Conservation (phyloP, 2,113 vertebrate species). For the Alligator mississippiensis region DNA sequence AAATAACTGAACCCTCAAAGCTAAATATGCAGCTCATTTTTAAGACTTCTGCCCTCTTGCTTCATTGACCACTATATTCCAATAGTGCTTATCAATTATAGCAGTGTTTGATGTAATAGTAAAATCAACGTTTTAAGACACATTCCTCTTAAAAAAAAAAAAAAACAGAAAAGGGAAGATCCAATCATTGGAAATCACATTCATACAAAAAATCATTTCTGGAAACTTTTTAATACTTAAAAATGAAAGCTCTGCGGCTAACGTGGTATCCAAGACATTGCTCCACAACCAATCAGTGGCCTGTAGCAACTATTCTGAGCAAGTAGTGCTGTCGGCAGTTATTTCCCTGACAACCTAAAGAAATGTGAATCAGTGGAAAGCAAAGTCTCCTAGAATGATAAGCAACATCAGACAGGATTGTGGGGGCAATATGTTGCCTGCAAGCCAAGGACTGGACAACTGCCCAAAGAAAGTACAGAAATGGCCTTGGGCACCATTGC, state of each 20-base stretch:
- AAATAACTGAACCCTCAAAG: background rate
- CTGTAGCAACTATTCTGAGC: no score
- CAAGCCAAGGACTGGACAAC: no score
- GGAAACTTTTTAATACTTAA: background rate
- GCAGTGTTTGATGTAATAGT: background rate
- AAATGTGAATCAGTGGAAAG: no score
- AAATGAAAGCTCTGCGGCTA: background rate
- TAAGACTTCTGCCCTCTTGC: background rate
- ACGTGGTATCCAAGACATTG: background rate
- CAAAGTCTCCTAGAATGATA: no score
- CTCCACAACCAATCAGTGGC: no score
- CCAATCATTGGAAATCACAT: background rate
- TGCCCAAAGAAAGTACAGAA: background rate
- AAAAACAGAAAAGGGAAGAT: background rate
- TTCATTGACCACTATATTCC: conserved; percentile 23
- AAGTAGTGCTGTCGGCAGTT: no score
- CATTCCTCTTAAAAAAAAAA: background rate
- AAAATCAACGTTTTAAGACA: background rate
- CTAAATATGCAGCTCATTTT: conserved; percentile 7
- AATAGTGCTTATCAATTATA: background rate
- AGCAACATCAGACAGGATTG: no score
- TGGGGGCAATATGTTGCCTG: no score
- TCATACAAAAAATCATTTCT: background rate
- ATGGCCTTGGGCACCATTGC: background rate
- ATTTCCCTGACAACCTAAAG: no score